Percentiles rank a stretch among this genome's conserved stretches.
Conservation (phyloP, 2,888 invertebrate species). For the Hylaea fasciaria region DNA sequence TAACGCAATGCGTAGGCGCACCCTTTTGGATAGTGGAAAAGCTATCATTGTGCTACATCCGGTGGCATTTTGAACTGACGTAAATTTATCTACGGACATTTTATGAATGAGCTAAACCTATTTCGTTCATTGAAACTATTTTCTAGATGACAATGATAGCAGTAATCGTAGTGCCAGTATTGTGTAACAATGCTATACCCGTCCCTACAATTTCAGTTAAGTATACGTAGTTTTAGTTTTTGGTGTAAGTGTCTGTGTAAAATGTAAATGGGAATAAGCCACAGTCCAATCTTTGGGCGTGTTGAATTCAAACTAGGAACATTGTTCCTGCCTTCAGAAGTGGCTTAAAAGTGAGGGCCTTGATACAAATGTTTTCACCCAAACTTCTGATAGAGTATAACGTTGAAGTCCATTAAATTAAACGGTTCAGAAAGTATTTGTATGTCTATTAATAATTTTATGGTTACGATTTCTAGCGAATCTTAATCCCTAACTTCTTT, state of each 20-base stretch:
- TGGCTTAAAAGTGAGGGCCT: too few species aligned
- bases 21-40: constrained; percentile 67
- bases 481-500: too few species aligned
- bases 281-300: constrained; percentile 19
- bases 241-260: constrained; percentile 24
- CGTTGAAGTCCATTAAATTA: neutral
- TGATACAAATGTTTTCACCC: neutral
- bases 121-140: constrained; percentile 32
- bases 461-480: too few species aligned
- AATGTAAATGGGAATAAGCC: constrained; percentile 27
- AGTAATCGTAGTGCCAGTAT: constrained; percentile 30
- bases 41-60: constrained; percentile 63
- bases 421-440: neutral
- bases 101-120: constrained; percentile 38
- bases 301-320: constrained; percentile 27
- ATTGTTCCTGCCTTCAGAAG: constrained; percentile 8
- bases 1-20: constrained; percentile 76
- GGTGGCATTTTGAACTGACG: constrained; percentile 51
- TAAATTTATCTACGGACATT: constrained; percentile 35
- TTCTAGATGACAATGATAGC: constrained; percentile 33
- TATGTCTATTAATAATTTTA: neutral
- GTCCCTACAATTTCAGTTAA: constrained; percentile 34
- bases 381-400: neutral
- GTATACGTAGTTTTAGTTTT: constrained; percentile 23
- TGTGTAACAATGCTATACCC: constrained; percentile 32